A percentile compares a stretch with the other conserved stretches of the same genome.
These are phyloP conservation scores for Tenthredo amoena DNA, from an alignment of 2,888 invertebrate genomes.

Conservation along the genomic window DNA sequence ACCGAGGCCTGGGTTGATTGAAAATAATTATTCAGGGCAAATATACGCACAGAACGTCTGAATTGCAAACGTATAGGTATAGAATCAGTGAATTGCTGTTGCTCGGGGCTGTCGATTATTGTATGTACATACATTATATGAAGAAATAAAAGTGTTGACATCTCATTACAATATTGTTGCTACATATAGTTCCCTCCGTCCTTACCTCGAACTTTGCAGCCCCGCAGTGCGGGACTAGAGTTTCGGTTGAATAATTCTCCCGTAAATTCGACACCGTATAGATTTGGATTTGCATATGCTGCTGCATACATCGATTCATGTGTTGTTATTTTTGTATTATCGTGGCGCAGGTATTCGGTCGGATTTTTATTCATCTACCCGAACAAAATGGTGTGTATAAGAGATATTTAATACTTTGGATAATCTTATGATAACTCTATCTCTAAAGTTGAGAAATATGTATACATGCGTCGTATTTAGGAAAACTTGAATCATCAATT, in stretches of 20 bases:
- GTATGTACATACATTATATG: not conserved
- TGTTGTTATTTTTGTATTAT: too few relatives aligned
- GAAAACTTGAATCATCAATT: too few relatives aligned
- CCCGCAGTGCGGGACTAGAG: not conserved
- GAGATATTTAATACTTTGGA: too few relatives aligned
- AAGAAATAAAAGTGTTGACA: constrained; percentile 35
- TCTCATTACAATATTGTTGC: not conserved
- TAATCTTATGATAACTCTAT: too few relatives aligned
- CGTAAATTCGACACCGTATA: not conserved
- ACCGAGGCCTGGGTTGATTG: not conserved
- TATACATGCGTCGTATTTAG: too few relatives aligned
- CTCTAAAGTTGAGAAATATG: too few relatives aligned
- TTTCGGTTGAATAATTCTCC: not conserved
- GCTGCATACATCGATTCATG: not conserved
- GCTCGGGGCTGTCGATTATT: constrained; percentile 11
- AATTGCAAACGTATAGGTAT: not conserved
- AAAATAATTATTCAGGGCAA: not conserved
- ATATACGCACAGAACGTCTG: not conserved
- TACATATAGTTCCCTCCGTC: not conserved
- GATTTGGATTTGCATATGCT: not conserved
- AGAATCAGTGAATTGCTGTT: not conserved
- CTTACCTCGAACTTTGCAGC: not conserved
- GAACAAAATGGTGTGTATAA: not conserved
- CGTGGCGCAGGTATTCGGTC: not conserved
- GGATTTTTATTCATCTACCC: not conserved